Evolutionary conservation across 2,888 invertebrate genomes (phyloP).

Genomic region (Ichneumon xanthorius): DNA sequence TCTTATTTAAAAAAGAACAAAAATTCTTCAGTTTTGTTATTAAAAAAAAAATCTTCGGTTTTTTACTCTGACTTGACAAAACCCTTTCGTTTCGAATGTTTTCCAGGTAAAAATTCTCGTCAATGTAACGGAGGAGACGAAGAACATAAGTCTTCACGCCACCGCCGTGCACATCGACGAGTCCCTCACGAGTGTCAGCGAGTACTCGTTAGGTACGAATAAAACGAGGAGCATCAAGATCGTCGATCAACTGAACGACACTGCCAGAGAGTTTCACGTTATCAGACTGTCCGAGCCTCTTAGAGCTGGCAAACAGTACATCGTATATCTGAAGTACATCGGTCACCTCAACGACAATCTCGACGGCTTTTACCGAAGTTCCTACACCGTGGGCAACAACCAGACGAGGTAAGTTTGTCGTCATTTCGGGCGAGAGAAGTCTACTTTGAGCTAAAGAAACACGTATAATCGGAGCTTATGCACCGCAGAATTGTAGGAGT

Average conservation of each 20-base stretch:
- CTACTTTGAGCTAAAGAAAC: not conserved
- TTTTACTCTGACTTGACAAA: not conserved
- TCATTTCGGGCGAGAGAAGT: not conserved
- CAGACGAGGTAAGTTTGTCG: slow-evolving; percentile 88
- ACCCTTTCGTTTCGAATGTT: not conserved
- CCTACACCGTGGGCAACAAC: slow-evolving; percentile 90
- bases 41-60: not conserved
- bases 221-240: slow-evolving; percentile 80
- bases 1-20: not conserved
- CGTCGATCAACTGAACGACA: slow-evolving; percentile 86
- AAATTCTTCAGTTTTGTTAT: not conserved
- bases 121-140: slow-evolving; percentile 87
- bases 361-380: slow-evolving; percentile 94
- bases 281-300: slow-evolving; percentile 88
- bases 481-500: not conserved
- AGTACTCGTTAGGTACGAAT: slow-evolving; percentile 75
- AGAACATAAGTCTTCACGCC: slow-evolving; percentile 91
- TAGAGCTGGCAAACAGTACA: slow-evolving; percentile 87
- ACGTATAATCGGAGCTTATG: not conserved
- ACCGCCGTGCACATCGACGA: slow-evolving; percentile 89
- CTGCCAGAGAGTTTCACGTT: slow-evolving; percentile 89
- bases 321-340: slow-evolving; percentile 89
- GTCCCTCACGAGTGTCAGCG: slow-evolving; percentile 86
- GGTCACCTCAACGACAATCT: slow-evolving; percentile 91
- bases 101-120: slow-evolving; percentile 87